Evolutionary conservation across 2,797 vertebrate species (phyloP).

Genomic region (Sternotherus odoratus): DNA sequence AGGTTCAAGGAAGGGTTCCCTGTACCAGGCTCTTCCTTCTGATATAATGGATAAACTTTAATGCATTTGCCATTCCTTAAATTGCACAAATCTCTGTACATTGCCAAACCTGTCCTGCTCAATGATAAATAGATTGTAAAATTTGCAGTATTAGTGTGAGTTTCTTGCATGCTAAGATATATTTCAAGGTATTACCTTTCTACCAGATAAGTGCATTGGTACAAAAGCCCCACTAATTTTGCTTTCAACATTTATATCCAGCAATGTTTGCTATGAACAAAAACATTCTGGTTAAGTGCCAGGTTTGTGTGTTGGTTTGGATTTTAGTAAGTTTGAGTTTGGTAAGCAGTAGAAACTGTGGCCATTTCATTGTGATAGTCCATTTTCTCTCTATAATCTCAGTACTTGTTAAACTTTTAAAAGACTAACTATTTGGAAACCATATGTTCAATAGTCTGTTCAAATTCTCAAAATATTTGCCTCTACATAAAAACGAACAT

Average conservation of each 20-base stretch:
- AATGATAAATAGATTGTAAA: conserved; percentile 6
- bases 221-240: neutral
- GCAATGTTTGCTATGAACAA: neutral
- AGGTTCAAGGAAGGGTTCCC: neutral
- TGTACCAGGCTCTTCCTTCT: neutral
- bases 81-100: neutral
- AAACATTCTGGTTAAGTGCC: neutral
- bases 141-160: neutral
- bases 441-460: neutral
- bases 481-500: neutral
- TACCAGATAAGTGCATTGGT: conserved; percentile 5
- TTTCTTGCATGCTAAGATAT: neutral
- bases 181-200: neutral
- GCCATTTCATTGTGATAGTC: neutral
- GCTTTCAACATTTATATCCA: neutral
- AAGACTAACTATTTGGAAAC: neutral
- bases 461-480: neutral
- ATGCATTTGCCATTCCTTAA: neutral
- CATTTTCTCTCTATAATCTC: neutral
- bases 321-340: neutral
- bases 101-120: neutral
- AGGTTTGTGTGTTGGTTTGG: neutral
- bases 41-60: neutral
- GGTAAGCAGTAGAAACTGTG: neutral
- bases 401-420: neutral